Base-by-base conservation (phyloP, 2,797 vertebrate species). In the Hydrocynus forskahlii region DNA sequence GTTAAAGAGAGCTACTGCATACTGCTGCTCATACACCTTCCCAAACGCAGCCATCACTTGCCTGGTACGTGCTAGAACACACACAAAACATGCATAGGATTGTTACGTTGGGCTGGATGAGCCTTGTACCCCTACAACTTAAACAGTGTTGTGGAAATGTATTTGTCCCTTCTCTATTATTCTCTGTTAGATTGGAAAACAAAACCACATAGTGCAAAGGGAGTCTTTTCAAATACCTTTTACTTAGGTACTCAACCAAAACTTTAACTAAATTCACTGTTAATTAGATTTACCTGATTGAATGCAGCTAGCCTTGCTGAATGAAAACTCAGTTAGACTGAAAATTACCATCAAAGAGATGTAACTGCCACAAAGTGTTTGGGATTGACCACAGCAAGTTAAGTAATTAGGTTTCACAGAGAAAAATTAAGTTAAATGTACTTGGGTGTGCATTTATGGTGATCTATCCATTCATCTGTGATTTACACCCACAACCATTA, bases 1-100 rank as follows among this genome's bases (percentile, higher is more conserved):
- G 92, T 95, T 97, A 94, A 99, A 99, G 76, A 99, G 96, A 0
- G 97, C 96, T 0, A 99, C 95, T 0, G 95, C 95, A 1, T 96
- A 98, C 88, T 99, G 97, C 89, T 97, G 95, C 90, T 93, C 86
- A 0, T 96, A 99, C 79, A 95, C 89, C 0, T 62, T 88, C 21
- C 94, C 86, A 25, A 99, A 99, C 80, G 97, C 94, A 0, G 81
- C 88, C 91, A 97, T 94, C 88, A 97, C 93, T 52, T 91, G 92
- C 52, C 88, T 84, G 0, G 97, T 97, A 76, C 84, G 94, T 85
- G 91, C 98, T 99, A 45, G 5, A 79, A 93, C 4, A 74, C 4
- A 74, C 4, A 77, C 9, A 62, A 59, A 19, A 71, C 29, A 40
- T n/a, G 25, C 13, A 50, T 17, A 78, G n/a, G 14, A 50, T n/a